Evolutionary conservation across 1,140 invertebrate species (phyloP).

Genomic region (Drosophila sproati): DNA sequence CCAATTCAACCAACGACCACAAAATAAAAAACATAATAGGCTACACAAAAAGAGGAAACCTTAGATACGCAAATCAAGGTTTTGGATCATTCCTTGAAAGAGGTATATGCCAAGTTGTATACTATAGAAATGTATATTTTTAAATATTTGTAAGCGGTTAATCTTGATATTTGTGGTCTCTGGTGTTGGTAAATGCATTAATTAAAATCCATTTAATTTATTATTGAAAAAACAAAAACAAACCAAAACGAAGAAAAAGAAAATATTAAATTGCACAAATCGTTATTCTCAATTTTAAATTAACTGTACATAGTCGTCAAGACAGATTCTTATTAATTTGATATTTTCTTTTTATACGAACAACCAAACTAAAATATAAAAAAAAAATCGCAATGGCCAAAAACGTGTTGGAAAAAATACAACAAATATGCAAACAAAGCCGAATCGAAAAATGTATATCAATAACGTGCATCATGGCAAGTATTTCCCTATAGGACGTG

Average conservation of each 20-base stretch:
- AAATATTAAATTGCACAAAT: conserved; percentile 85
- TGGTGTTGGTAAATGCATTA: conserved; percentile 63
- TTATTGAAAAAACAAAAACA: conserved; percentile 15
- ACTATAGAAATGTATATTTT: conserved; percentile 16
- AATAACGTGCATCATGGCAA: conserved; percentile 65
- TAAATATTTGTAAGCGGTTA: conserved; percentile 28
- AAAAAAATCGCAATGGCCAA: conserved; percentile 32
- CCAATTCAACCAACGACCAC: conserved; percentile 62
- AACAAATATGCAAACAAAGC: conserved; percentile 42
- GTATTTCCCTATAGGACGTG: conserved; percentile 49
- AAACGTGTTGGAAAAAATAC: conserved; percentile 46
- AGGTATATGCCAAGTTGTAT: conserved; percentile 88
- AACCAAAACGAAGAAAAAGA: conserved; percentile 53
- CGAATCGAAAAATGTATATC: conserved; percentile 34
- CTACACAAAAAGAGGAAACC: conserved; percentile 98
- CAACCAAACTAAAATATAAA: conserved; percentile 45
- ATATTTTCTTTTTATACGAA: conserved; percentile 77
- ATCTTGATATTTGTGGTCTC: conserved; percentile 45
- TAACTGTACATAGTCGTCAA: conserved; percentile 75
- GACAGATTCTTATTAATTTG: conserved; percentile 30
- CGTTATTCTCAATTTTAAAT: conserved; percentile 85
- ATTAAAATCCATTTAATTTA: conserved; percentile 11
- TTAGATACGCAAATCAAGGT: conserved; percentile 97
- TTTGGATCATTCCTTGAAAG: conserved; percentile 95
- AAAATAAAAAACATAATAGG: conserved; percentile 86